A percentile compares a stretch with the other conserved stretches of the same genome.
These are phyloP conservation scores for Drosophila histrio DNA, from an alignment of 2,888 invertebrate genomes.

Conservation along the genomic window DNA sequence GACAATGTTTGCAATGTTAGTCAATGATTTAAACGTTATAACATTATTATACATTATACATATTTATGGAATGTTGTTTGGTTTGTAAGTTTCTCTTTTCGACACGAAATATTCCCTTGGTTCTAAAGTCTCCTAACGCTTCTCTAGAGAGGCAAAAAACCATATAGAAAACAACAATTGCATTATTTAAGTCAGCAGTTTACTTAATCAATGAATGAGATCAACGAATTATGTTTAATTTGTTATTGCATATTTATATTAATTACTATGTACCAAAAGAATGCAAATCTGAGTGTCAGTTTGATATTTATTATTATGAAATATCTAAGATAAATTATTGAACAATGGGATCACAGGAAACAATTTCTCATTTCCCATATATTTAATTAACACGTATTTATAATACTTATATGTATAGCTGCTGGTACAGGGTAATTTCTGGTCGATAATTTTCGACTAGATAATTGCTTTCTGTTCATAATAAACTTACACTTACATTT, in stretches of 20 bases:
- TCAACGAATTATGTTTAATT: constrained; percentile 63
- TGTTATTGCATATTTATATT: too few relatives aligned
- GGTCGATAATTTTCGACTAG: constrained; percentile 20
- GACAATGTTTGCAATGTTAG: constrained; percentile 11
- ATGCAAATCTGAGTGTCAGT: too few relatives aligned
- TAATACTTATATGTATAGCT: not conserved
- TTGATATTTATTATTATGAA: too few relatives aligned
- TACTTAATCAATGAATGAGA: constrained; percentile 23
- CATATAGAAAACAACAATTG: not conserved
- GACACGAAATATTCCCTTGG: not conserved
- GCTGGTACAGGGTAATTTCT: constrained; percentile 7
- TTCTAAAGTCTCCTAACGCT: too few relatives aligned
- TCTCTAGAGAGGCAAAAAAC: too few relatives aligned
- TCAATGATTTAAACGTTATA: constrained; percentile 25
- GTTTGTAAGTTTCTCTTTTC: constrained; percentile 39
- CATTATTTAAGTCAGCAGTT: too few relatives aligned
- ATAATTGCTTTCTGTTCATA: not conserved
- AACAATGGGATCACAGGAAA: too few relatives aligned
- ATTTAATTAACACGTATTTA: not conserved
- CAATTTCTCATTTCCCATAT: too few relatives aligned
- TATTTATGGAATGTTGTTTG: constrained; percentile 38
- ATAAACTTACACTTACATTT: constrained; percentile 1
- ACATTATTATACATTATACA: constrained; percentile 2
- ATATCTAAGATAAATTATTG: too few relatives aligned
- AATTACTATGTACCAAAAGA: too few relatives aligned